Evolutionary conservation across 2,113 vertebrate species (phyloP).

Genomic region (Quiscalus mexicanus): DNA sequence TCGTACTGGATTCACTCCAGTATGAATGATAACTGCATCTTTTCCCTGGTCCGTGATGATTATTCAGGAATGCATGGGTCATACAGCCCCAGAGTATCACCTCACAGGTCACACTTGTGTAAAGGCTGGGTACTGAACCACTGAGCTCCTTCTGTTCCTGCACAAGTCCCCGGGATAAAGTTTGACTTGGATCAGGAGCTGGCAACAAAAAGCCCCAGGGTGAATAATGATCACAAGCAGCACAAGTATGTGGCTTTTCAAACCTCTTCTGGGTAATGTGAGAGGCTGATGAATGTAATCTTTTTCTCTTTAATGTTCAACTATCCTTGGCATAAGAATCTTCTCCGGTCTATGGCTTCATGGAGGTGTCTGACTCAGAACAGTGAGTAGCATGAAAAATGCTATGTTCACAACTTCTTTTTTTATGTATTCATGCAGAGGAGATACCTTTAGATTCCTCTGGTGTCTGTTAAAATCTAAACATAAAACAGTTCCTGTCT

Average conservation of each 20-base stretch:
- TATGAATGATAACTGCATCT: background rate
- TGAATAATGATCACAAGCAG: slow-evolving; percentile 13
- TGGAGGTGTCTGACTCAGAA: slow-evolving; percentile 4
- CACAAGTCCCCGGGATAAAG: background rate
- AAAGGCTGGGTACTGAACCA: background rate
- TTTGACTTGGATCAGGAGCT: background rate
- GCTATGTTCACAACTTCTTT: background rate
- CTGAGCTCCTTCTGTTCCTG: background rate
- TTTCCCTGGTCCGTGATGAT: background rate
- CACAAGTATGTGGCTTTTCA: background rate
- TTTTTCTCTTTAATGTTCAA: slow-evolving; percentile 36
- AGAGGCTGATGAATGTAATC: slow-evolving; percentile 27
- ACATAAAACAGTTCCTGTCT: slow-evolving; percentile 21
- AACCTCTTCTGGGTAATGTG: background rate
- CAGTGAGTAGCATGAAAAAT: slow-evolving; percentile 20
- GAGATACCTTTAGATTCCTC: slow-evolving; percentile 23
- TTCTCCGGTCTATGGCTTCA: background rate
- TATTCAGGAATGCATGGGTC: background rate
- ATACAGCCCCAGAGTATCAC: background rate
- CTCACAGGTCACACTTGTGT: accelerated
- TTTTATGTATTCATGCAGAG: slow-evolving; percentile 6
- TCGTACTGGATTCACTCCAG: background rate
- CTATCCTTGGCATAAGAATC: slow-evolving; percentile 1
- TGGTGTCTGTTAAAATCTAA: slow-evolving; percentile 3
- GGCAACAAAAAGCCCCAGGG: background rate